Evolutionary conservation across 2,113 vertebrate species (phyloP), one percentile per base, ranked within the genome.

Genomic region (Ifrita kowaldi): DNA sequence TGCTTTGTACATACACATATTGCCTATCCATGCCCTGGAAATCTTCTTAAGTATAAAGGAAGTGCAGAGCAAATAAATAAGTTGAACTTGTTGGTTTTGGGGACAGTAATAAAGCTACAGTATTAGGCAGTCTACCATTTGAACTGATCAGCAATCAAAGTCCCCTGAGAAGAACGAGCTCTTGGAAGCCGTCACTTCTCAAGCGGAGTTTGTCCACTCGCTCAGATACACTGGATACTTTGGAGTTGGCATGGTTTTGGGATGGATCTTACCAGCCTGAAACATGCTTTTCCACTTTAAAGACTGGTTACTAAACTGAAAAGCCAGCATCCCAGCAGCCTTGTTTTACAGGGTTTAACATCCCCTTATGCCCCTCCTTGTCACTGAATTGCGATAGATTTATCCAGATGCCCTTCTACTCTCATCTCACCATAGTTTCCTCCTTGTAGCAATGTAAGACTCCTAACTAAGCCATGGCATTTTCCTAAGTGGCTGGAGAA

Each of bases 191-290:
- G 9, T 27, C 14, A 39, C 8, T 78, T 81, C 44, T 78, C 41
- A 75, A 78, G 24, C 7, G 16, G 2, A 30, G 1, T 49, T 80
- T 65, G 20, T 59, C 16, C 8, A 1, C 10, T 82, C 0, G 0
- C 4, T 84, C 50, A 53, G 41, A 15, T 13, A 27, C 0, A 0
- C 37, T 75, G 27, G 18, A 56, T 22, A 17, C 0, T 0, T 67
- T 78, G 24, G 32, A 76, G 16, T 50, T 5, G 18, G 18, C 2
- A 5, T 57, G 6, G 6, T 57, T 90, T 78, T 33, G 26, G 23
- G 35, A 41, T 67, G 44, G 26, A 50, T 67, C 8, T 75, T 53
- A 53, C 3, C 22, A 62, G 16, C 23, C 12, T 78, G 55, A 87
- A 53, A 30, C 28, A 82, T 74, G 9, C 7, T 27, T 82, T 84